A percentile compares a stretch with the other conserved stretches of the same genome.
Evolutionary conservation across 2,113 vertebrate species (phyloP).

Genomic region (Indicator indicator): DNA sequence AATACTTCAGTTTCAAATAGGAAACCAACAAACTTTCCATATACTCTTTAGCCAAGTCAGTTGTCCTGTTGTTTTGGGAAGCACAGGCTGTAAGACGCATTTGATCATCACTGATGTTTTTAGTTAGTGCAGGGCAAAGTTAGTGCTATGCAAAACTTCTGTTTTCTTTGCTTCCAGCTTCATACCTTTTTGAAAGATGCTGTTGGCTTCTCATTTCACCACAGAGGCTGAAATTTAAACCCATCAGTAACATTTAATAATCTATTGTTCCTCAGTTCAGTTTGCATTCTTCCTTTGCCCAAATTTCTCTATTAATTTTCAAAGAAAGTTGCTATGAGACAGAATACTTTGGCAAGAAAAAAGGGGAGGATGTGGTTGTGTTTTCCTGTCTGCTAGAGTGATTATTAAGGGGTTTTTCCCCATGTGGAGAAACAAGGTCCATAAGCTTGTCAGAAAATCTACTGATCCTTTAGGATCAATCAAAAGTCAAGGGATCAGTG

Average conservation of each 20-base stretch:
- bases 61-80: not conserved
- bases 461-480: not conserved
- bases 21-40: not conserved
- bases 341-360: not conserved
- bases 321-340: not conserved
- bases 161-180: not conserved
- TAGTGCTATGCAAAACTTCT: not conserved
- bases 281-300: not conserved
- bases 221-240: not conserved
- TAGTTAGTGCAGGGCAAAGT: not conserved
- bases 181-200: not conserved
- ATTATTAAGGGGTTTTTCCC: not conserved
- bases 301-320: not conserved
- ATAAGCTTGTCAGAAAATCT: not conserved
- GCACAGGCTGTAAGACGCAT: not conserved
- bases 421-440: not conserved
- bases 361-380: not conserved
- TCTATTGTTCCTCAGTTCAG: not conserved
- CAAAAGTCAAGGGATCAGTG: not conserved
- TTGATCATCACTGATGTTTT: rapidly evolving
- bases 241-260: not conserved
- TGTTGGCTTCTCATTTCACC: not conserved
- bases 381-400: not conserved
- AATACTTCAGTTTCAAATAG: not conserved
- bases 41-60: not conserved